Base-by-base conservation (phyloP, 1,140 invertebrate species). In the Euwallacea similis region DNA sequence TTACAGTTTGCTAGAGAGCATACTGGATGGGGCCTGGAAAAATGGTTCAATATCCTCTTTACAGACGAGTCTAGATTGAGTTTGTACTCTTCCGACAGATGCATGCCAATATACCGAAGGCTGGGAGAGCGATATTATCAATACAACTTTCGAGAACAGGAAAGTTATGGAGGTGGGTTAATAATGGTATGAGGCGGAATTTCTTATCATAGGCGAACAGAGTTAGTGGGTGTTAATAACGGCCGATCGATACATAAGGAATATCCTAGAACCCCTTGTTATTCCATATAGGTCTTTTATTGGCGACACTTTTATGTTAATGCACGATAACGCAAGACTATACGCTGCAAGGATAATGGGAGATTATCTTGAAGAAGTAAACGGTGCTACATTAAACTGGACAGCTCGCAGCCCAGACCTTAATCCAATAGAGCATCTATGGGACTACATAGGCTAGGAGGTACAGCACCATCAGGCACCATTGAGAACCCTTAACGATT, bases 101-200 rank as follows among this genome's bases (percentile, higher is more conserved):
- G 74, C 47, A 58, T 42, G 47, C 69, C 72, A 58, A 78, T 79
- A 16, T 80, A 71, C 63, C 71, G 76, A 67, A 70, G 74, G 21
- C 46, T 42, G 8, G 73, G 71, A 54, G 74, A 78, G 66, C 72
- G 76, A 7, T 80, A 71, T 69, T 42, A 66, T 13, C 73, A 79
- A 63, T 75, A 61, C 61, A 75, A 73, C 62, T 70, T 79, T 16
- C 50, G 64, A 15, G 65, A 71, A 71, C 73, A 61, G 7, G 61
- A 56, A 15, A 67, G 50, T 43, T 79, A 74, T 68, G 76, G 80
- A 42, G 80, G 75, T 11, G 78, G 78, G 9, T 79, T 76, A 7
- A 69, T 76, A 9, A 80, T 79, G 79, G 71, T 81, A 13, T 78
- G 78, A 78, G 77, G 70, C 41, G 79, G 79, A 41, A 76, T 80